These are phyloP conservation scores for Chiloscyllium plagiosum DNA, from an alignment of 2,113 vertebrate genomes.

Conservation along the genomic window DNA sequence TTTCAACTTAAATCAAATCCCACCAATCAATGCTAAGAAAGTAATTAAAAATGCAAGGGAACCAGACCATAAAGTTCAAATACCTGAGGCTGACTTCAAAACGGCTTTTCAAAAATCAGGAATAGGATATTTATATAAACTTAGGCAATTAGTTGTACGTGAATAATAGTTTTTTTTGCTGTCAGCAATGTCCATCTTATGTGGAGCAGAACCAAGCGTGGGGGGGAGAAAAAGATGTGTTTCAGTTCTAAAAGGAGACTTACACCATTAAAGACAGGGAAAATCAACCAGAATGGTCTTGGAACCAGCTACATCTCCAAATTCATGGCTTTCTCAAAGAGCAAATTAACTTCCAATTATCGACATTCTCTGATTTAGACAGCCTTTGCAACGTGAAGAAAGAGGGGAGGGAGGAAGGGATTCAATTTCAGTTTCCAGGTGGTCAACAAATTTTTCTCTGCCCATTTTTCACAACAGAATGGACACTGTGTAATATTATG, in stretches of 20 bases:
- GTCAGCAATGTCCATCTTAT: not conserved
- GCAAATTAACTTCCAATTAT: not conserved
- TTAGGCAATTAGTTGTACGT: not conserved
- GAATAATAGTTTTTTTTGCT: not conserved
- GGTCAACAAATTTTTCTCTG: not conserved
- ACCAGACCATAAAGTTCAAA: not conserved
- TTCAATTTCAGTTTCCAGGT: not conserved
- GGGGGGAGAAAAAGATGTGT: not conserved
- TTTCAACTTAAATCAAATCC: not conserved
- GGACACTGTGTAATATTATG: not conserved
- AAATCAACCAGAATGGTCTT: not conserved
- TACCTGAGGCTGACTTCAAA: not conserved
- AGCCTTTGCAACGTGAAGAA: not conserved
- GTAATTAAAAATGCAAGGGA: not conserved
- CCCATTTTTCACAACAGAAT: not conserved
- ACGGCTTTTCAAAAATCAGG: not conserved
- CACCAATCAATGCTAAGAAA: not conserved
- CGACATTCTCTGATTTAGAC: not conserved
- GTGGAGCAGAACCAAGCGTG: not conserved
- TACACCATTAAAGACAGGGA: not conserved
- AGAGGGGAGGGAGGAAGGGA: not conserved
- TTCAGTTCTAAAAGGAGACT: not conserved
- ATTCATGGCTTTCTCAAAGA: not conserved
- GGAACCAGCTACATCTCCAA: not conserved
- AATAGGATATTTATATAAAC: not conserved